Base-by-base conservation (phyloP, 1,140 invertebrate genomes). In the Popillia japonica region DNA sequence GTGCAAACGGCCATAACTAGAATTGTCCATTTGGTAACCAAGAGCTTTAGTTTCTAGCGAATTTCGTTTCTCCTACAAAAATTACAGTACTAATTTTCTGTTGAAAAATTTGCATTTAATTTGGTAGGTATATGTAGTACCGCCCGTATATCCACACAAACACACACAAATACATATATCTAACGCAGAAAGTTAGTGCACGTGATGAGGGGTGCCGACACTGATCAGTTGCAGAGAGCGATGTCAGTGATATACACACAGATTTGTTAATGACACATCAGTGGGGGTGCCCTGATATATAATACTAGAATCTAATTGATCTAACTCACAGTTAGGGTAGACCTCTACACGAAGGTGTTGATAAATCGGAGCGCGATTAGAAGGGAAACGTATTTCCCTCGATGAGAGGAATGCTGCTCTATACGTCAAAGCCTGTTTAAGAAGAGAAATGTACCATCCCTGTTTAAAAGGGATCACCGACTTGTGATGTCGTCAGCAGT, bases 261-360 rank as follows among this genome's bases (percentile, higher is more conserved):
- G 11, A 68, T 68, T 68, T 68, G 61, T 68, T 68, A 68, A 68
- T 68, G 61, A 22, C 61, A 68, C 61, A 68, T 68, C 61, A 23
- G 4, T 68, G 61, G 61, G 61, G 61, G 20, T 68, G 61, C 61
- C 10, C 22, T 68, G 61, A 68, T 68, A 68, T 68, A 68, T 68
- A 68, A 68, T 34, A 68, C 61, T 6, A 68, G 23, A 34, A 34
- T 68, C 61, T 68, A 22, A 68, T 68, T 68, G 61, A 68, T 68
- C 61, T 68, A 34, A 34, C 20, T 68, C 22, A 22, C 61, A 17
- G 61, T 20, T 34, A 68, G 22, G 20, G 22, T 20, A 22, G 61
- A 68, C 20, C 61, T 20, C 22, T 68, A 17, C 20, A 23, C 61
- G 22, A 27, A 68, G 20, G 61, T 68, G 61, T 22, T 68, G 61